Evolutionary conservation across 2,888 invertebrate genomes (phyloP).

Genomic region (Dione juno): DNA sequence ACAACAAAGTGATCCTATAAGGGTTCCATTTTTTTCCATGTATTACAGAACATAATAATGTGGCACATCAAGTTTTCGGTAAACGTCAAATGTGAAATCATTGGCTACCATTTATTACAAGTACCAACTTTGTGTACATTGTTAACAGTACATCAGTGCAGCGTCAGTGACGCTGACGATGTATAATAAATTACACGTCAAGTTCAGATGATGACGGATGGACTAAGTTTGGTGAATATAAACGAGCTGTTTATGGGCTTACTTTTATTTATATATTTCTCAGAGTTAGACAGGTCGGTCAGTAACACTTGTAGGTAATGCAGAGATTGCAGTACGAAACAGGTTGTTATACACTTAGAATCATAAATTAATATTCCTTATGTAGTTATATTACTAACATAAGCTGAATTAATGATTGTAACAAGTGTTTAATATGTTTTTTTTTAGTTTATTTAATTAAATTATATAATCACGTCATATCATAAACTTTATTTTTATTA

Average conservation of each 20-base stretch:
- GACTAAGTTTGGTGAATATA: slow-evolving; percentile 42
- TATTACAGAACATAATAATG: too few relatives aligned
- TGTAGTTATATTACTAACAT: not conserved
- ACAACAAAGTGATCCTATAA: too few relatives aligned
- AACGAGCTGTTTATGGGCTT: slow-evolving; percentile 39
- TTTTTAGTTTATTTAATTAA: not conserved
- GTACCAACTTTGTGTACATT: not conserved
- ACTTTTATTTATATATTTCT: slow-evolving; percentile 41
- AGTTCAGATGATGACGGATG: slow-evolving; percentile 42
- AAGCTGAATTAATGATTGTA: not conserved
- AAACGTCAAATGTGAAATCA: not conserved
- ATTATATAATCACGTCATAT: too few relatives aligned
- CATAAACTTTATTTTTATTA: too few relatives aligned
- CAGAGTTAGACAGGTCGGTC: slow-evolving; percentile 40
- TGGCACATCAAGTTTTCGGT: not conserved
- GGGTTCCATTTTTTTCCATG: too few relatives aligned
- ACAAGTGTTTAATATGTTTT: not conserved
- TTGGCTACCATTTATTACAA: not conserved
- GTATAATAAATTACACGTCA: slow-evolving; percentile 38
- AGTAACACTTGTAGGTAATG: slow-evolving; percentile 40
- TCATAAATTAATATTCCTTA: not conserved
- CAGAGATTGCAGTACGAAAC: slow-evolving; percentile 44
- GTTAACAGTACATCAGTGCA: slow-evolving; percentile 13
- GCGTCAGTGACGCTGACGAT: slow-evolving; percentile 32
- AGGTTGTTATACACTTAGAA: slow-evolving; percentile 37